Conservation (phyloP, 2,113 vertebrate genomes). For the Odobenus rosmarus region DNA sequence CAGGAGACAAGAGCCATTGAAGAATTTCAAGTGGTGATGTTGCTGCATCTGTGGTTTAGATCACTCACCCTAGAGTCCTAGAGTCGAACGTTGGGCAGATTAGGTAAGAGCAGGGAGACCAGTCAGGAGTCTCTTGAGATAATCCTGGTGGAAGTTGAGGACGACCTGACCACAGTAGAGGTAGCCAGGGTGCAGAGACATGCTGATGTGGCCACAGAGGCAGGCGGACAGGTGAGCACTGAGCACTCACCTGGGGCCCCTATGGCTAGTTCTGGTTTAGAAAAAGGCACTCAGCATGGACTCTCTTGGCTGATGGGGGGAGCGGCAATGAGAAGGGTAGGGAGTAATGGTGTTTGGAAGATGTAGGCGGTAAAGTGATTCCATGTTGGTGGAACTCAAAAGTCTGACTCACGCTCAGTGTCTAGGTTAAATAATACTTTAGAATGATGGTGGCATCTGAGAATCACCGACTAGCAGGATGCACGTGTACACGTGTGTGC, state of each 20-base stretch:
- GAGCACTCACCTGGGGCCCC: neutral
- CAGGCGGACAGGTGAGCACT: neutral
- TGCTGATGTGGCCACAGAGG: neutral
- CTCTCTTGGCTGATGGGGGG: neutral
- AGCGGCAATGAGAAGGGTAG: neutral
- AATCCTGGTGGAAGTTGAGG: neutral
- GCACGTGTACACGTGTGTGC: neutral
- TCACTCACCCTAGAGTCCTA: neutral
- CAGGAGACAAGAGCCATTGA: neutral
- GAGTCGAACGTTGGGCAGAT: neutral
- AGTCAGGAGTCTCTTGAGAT: slow-evolving; percentile 23
- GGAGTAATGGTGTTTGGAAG: neutral
- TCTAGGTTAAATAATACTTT: neutral
- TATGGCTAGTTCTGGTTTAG: neutral
- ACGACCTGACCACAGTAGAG: neutral
- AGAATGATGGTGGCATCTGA: neutral
- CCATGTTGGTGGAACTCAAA: neutral
- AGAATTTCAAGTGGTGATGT: neutral
- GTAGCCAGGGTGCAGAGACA: neutral
- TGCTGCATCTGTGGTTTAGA: neutral
- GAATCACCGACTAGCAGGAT: neutral
- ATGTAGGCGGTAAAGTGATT: neutral
- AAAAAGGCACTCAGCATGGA: neutral
- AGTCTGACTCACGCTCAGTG: neutral
- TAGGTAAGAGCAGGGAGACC: neutral